Percentiles rank a stretch among this genome's conserved stretches.
phyloP scores from a whole-genome alignment of 2,888 invertebrate genomes.

The Brachypalpus laphriformis region DNA sequence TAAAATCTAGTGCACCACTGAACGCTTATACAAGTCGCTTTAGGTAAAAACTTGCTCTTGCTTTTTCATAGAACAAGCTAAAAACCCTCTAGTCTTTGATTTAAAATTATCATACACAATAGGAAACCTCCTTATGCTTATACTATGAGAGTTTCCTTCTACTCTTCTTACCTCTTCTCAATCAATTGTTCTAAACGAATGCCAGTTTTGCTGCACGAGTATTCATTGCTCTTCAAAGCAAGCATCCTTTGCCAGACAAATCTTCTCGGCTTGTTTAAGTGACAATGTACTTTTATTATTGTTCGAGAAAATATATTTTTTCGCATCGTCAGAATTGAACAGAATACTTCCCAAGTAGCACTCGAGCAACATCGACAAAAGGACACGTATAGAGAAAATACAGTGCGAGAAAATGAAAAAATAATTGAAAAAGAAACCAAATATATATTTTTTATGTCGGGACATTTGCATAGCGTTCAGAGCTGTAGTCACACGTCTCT shows the following conservation, averaged over 20 bases:
- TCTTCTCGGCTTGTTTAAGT: slow-evolving; percentile 29
- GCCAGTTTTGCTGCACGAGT: not conserved
- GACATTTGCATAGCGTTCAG: slow-evolving; percentile 50
- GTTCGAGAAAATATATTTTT: slow-evolving; percentile 25
- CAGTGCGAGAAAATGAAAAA: not conserved
- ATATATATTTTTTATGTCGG: slow-evolving; percentile 43
- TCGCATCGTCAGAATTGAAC: slow-evolving; percentile 32
- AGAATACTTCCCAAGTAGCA: slow-evolving; percentile 38
- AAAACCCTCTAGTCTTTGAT: not conserved
- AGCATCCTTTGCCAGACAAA: not conserved
- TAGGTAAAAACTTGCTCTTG: not conserved
- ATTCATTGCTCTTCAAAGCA: not conserved
- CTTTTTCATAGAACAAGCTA: not conserved
- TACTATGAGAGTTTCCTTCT: not conserved
- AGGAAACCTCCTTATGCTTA: not conserved
- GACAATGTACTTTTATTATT: slow-evolving; percentile 49
- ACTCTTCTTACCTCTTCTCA: not conserved
- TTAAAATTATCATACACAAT: not conserved
- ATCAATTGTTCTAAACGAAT: slow-evolving; percentile 5
- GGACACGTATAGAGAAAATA: not conserved
- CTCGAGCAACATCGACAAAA: slow-evolving; percentile 35
- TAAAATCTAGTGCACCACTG: not conserved
- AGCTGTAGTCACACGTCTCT: slow-evolving; percentile 43
- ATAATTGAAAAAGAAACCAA: not conserved
- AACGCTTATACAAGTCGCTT: not conserved